Base-by-base conservation (phyloP, 2,113 vertebrate genomes). In the Conger conger region DNA sequence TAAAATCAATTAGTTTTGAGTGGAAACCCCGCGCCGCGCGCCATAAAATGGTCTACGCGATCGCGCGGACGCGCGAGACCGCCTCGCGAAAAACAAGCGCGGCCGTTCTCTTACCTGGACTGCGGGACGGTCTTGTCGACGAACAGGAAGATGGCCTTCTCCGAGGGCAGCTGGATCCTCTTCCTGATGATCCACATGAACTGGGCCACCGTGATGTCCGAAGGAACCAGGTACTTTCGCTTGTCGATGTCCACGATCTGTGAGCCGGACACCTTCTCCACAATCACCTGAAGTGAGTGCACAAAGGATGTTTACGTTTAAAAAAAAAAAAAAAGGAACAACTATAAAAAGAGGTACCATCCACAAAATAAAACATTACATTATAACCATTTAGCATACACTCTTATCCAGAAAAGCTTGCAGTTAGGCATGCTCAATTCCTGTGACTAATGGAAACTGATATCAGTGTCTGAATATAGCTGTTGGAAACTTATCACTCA, bases 181-280 rank as follows among this genome's bases (percentile, higher is more conserved):
- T 99, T 99, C 93, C 98, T 96, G 95, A 99, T 99, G 94, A 99
- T 99, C 98, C 98, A 99, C 98, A 99, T 99, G 93, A 99, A 99
- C 95, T 99, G 98, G 79, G 98, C 98, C 95, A 99, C 98, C 0
- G 98, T 99, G 91, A 99, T 99, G 93, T 99, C 98, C 68, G 98
- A 99, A 0, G 98, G 98, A 86, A 99, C 98, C 92, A 99, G 93
- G 92, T 99, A 99, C 96, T 99, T 99, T 93, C 98, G 95, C 93
- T 99, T 99, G 93, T 99, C 98, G 76, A 99, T 99, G 91, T 99
- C 98, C 88, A 99, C 96, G 45, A 99, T 99, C 93, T 99, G 98
- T 87, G 98, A 99, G 90, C 98, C 98, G 0, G 97, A 99, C 8
- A 99, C 98, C 91, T 99, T 99, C 94, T 99, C 98, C 93, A 99